Evolutionary conservation across 2,113 vertebrate species (phyloP).

Genomic region (Apaloderma vittatum): DNA sequence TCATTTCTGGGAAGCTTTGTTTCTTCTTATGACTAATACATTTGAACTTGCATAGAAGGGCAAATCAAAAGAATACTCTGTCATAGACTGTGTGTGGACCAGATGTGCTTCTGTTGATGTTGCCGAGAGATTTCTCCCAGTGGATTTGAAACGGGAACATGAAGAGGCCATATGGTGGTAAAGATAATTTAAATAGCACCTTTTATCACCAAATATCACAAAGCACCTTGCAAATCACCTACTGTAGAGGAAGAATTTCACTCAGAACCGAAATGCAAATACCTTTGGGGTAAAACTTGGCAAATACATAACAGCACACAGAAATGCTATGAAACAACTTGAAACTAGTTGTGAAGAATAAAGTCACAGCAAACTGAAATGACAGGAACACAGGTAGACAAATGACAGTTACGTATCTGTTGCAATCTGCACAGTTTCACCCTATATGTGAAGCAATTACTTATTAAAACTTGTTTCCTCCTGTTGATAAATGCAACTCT

Average conservation of each 20-base stretch:
- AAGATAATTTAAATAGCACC: constrained; percentile 40
- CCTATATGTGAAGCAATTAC: neutral
- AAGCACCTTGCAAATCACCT: constrained; percentile 40
- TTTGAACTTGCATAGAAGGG: constrained; percentile 2
- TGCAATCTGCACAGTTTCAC: neutral
- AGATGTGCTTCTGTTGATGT: constrained; percentile 19
- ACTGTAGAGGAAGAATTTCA: neutral
- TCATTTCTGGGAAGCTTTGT: constrained; percentile 5
- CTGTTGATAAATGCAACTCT: neutral
- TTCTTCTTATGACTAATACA: neutral
- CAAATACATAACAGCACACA: neutral
- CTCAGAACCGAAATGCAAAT: constrained; percentile 34
- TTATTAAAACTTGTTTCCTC: neutral
- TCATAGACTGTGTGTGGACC: neutral
- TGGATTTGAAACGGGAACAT: neutral
- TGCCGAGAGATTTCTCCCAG: neutral
- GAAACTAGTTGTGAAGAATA: neutral
- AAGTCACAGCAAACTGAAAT: neutral
- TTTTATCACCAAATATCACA: constrained; percentile 55
- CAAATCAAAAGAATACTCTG: constrained; percentile 8
- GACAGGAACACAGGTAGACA: neutral
- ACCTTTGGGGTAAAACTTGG: constrained; percentile 17
- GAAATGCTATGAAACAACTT: neutral
- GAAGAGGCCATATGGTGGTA: constrained; percentile 34
- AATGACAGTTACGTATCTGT: neutral